Evolutionary conservation across 2,113 vertebrate species (phyloP).

Genomic region (Rhagologus leucostigma): DNA sequence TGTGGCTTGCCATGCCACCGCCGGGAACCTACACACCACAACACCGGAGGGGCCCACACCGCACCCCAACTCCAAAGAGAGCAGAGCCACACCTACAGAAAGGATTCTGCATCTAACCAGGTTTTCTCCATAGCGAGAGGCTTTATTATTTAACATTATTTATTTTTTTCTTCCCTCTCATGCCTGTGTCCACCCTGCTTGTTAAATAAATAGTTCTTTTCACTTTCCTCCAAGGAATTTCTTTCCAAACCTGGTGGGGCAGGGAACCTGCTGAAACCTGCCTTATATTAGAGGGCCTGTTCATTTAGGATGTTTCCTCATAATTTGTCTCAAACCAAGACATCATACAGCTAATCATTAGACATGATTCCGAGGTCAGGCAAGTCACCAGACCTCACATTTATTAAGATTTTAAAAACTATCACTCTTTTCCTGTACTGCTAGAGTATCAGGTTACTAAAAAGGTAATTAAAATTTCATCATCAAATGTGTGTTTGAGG

Average conservation of each 20-base stretch:
- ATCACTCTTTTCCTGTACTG: background rate
- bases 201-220: background rate
- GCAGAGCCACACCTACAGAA: background rate
- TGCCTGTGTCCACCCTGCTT: background rate
- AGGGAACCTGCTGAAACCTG: background rate
- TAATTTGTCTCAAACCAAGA: background rate
- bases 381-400: background rate
- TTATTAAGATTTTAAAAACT: background rate
- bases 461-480: background rate
- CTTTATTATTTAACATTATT: background rate
- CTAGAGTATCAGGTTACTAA: background rate
- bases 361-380: background rate
- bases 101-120: background rate
- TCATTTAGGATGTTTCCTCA: background rate
- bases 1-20: too few species aligned
- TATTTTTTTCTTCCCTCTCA: background rate
- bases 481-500: background rate
- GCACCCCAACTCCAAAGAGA: background rate
- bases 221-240: background rate
- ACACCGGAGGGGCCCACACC: background rate
- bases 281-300: background rate
- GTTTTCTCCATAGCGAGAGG: background rate
- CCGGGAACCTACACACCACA: too few species aligned
- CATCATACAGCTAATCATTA: background rate
- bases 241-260: background rate